Conservation (phyloP, 2,888 invertebrate species). For the Torymus tubicola region DNA sequence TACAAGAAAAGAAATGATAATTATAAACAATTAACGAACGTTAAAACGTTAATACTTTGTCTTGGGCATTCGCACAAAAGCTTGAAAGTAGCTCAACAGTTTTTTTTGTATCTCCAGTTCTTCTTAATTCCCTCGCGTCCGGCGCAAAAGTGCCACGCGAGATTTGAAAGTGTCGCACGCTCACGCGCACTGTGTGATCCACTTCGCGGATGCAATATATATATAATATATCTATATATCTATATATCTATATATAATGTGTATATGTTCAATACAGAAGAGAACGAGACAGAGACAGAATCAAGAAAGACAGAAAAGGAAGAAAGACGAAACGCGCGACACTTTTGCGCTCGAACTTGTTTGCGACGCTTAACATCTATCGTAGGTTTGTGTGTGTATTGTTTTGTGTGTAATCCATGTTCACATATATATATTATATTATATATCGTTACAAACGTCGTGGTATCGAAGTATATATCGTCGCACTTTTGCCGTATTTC, state of each 20-base stretch:
- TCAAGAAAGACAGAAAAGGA: constrained; percentile 1
- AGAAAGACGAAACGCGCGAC: constrained; percentile 7
- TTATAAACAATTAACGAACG: constrained; percentile 69
- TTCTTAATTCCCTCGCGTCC: constrained; percentile 27
- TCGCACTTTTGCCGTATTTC: constrained; percentile 44
- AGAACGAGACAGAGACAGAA: not conserved
- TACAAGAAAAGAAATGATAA: constrained; percentile 63
- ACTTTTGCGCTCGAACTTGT: constrained; percentile 21
- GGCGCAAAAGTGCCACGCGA: constrained; percentile 17
- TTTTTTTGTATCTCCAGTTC: constrained; percentile 52
- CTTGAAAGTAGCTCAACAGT: constrained; percentile 66
- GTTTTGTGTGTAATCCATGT: constrained; percentile 59
- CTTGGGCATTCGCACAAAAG: constrained; percentile 63
- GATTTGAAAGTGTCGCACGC: constrained; percentile 39
- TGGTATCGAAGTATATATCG: constrained; percentile 61
- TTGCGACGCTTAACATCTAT: constrained; percentile 52
- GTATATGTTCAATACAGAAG: not conserved
- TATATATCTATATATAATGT: not conserved
- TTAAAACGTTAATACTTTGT: constrained; percentile 71
- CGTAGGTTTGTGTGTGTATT: constrained; percentile 64
- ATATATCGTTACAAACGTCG: constrained; percentile 66
- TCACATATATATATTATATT: constrained; percentile 56
- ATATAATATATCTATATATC: not conserved
- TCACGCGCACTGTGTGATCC: not conserved
- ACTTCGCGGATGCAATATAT: constrained; percentile 18